A percentile compares a stretch with the other conserved stretches of the same genome.
These are phyloP conservation scores for Ctenopoma multispine DNA, from an alignment of 2,797 vertebrate genomes.

Conservation along the genomic window DNA sequence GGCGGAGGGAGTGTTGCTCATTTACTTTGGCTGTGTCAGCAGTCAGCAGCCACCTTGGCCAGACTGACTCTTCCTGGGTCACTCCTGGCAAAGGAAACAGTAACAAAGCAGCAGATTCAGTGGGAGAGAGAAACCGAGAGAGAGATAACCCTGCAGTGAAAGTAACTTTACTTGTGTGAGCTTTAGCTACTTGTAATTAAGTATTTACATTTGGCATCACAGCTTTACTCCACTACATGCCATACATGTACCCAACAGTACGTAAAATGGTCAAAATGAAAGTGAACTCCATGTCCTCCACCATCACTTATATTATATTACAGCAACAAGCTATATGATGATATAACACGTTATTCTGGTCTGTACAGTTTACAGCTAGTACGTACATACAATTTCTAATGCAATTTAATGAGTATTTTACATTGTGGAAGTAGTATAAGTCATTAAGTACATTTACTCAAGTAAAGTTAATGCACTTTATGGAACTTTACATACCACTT, in stretches of 20 bases:
- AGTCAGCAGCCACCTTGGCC: constrained; percentile 60
- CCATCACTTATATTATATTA: background rate
- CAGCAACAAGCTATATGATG: background rate
- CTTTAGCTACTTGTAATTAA: background rate
- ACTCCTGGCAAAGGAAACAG: constrained; percentile 36
- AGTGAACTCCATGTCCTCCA: background rate
- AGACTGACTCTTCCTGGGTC: constrained; percentile 63
- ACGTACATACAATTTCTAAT: background rate
- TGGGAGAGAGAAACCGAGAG: background rate
- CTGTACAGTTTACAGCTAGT: background rate
- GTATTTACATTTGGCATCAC: background rate
- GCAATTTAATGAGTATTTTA: background rate
- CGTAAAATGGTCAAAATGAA: background rate
- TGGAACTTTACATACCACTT: too few relatives aligned
- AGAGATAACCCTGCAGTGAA: background rate
- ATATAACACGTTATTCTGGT: background rate
- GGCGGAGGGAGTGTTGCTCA: constrained; percentile 50
- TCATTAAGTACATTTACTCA: background rate
- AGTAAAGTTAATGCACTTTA: too few relatives aligned
- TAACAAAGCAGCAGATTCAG: constrained; percentile 33
- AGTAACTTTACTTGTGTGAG: background rate
- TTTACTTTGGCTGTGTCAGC: constrained; percentile 71
- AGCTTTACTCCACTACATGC: background rate
- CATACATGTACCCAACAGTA: background rate
- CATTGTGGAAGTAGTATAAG: background rate